Percentiles rank a stretch among this genome's conserved stretches.
These are phyloP conservation scores for Mus spretus DNA, from an alignment of 2,797 vertebrate species.

Conservation along the genomic window DNA sequence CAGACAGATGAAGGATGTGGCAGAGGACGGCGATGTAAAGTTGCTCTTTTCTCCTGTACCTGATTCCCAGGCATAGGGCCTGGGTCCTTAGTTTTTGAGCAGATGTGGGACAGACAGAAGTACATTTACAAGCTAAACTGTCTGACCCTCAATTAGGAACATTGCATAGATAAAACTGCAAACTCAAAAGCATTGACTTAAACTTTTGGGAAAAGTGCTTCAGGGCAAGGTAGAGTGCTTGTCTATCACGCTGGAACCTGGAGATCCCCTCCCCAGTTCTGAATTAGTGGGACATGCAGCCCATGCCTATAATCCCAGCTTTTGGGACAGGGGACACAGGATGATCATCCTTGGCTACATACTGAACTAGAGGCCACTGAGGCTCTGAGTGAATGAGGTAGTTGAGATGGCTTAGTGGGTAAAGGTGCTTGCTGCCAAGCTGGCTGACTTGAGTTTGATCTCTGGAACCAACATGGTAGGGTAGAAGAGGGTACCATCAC, in stretches of 20 bases:
- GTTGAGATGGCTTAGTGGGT: neutral
- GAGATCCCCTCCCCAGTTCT: neutral
- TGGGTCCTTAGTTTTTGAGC: neutral
- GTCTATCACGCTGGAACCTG: neutral
- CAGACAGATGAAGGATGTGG: neutral
- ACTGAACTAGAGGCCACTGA: neutral
- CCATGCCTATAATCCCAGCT: neutral
- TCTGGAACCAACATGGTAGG: neutral
- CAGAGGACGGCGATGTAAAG: neutral
- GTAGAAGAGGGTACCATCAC: neutral
- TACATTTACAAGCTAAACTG: neutral
- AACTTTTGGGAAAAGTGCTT: slow-evolving; percentile 26
- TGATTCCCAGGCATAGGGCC: neutral
- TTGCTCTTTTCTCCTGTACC: neutral
- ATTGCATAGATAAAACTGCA: slow-evolving; percentile 8
- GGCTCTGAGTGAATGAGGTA: neutral
- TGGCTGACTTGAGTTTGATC: neutral
- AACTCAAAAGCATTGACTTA: neutral
- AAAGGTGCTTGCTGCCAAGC: neutral
- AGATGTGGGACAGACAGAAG: neutral
- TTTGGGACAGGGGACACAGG: neutral
- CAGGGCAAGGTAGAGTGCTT: neutral
- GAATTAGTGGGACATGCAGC: neutral
- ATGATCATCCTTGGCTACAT: neutral
- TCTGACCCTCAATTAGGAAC: neutral